A percentile compares a stretch with the other conserved stretches of the same genome.
These are phyloP conservation scores for Azemiops feae DNA, from an alignment of 2,113 vertebrate species.

Conservation along the genomic window DNA sequence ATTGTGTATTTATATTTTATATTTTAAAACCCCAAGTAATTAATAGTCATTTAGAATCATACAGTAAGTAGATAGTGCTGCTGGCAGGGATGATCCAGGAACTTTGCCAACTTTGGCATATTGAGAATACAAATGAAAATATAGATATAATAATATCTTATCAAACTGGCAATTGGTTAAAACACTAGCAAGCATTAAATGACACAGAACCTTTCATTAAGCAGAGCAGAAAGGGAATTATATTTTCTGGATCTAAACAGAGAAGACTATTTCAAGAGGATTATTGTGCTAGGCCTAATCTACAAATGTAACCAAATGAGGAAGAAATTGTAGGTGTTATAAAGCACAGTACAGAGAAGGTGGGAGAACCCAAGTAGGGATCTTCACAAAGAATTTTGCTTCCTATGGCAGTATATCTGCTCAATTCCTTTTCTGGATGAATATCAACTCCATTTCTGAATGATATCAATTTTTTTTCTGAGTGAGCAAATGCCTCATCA, in stretches of 20 bases:
- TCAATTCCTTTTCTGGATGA: neutral
- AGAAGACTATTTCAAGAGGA: neutral
- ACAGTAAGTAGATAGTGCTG: neutral
- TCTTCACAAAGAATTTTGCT: neutral
- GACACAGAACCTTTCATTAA: neutral
- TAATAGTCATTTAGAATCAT: conserved; percentile 19
- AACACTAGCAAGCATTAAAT: neutral
- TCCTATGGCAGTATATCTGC: neutral
- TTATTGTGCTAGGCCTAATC: neutral
- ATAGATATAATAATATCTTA: neutral
- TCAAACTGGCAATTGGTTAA: neutral
- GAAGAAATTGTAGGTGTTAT: neutral
- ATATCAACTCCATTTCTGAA: neutral
- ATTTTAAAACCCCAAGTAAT: conserved; percentile 12
- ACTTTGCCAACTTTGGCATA: conserved; percentile 2
- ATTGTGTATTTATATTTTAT: conserved; percentile 1
- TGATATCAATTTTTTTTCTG: neutral
- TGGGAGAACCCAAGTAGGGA: neutral
- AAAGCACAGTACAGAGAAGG: neutral
- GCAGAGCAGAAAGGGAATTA: neutral
- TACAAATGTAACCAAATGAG: neutral
- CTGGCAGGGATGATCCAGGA: conserved; percentile 13
- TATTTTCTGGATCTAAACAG: neutral
- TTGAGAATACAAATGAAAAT: neutral
- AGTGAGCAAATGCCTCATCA: neutral